Evolutionary conservation across 2,888 invertebrate genomes (phyloP).

Genomic region (Glyphotaelius pellucidus): DNA sequence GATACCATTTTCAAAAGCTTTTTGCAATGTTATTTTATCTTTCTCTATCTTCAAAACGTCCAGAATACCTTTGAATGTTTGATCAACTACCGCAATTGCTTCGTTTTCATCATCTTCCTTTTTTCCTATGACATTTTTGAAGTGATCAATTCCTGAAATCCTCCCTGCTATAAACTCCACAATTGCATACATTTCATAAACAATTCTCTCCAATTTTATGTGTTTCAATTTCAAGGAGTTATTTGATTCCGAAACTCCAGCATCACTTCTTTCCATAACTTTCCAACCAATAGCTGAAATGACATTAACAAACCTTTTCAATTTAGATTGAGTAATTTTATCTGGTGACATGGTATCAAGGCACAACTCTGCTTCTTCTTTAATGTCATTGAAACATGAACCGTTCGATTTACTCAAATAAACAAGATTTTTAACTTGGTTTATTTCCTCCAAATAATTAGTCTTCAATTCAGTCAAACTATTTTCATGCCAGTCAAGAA

Average conservation of each 20-base stretch:
- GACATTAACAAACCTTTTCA: neutral
- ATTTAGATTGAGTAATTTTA: neutral
- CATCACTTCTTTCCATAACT: neutral
- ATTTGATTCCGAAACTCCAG: neutral
- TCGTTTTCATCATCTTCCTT: neutral
- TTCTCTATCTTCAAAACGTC: neutral
- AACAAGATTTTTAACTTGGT: neutral
- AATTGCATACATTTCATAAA: neutral
- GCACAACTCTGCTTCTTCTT: neutral
- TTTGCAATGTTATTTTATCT: neutral
- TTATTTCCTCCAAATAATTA: neutral
- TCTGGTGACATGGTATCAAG: neutral
- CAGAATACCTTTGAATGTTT: neutral
- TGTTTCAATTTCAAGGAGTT: neutral
- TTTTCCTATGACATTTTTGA: neutral
- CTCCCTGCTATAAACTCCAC: neutral
- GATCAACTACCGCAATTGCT: neutral
- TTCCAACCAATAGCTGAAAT: neutral
- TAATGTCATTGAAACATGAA: neutral
- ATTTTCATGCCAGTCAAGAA: neutral
- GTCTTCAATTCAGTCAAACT: neutral
- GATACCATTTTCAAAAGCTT: neutral
- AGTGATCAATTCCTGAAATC: neutral
- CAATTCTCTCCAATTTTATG: neutral
- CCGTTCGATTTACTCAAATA: neutral